Base-by-base conservation (phyloP, 2,888 invertebrate species). In the Pollenia griseotomentosa region DNA sequence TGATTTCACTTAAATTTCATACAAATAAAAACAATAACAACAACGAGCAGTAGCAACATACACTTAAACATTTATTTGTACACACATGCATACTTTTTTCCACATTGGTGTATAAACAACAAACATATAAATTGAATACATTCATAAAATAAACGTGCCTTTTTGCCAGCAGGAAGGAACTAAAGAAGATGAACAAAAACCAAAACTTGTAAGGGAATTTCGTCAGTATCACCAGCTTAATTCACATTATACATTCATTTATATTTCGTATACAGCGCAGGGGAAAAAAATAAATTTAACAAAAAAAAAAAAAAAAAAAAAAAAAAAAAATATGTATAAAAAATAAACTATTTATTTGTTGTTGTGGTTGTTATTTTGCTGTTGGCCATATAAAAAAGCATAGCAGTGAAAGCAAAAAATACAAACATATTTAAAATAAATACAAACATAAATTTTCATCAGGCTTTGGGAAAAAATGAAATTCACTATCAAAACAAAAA, bases 1-100 rank as follows among this genome's bases (percentile, higher is more conserved):
- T 91, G 91, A 91, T 91, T 91, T 91, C 91, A 91, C 91, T 91
- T 91, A 91, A 91, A 91, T 91, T 91, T 91, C 90, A 91, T 90
- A 90, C 11, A 42, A 55, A 33, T 33, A 70, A 91, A 89, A 91
- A 78, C 23, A 79, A 90, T 89, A 91, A 90, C 89, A 89, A 89
- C 83, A 86, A 90, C 88, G 88, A 70, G 33, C 82, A 44, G 77
- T 46, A 65, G 33, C 6, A 51, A 51, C 68, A 59, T 46, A 14
- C 40, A 55, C 23, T 65, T 65, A 19, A 61, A 65, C 40, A 75
- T 75, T n/a, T 33, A 74, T 82, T 42, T 42, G 14, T 51, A 66
- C 40, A 66, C n/a, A 46, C 46, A 11, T 16, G 19, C 12, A 40
- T n/a, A 44, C 33, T 42, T 19, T 42, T 19, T 59, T 66, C 44